These are phyloP conservation scores for Callyntrura guangdongensis DNA, from an alignment of 2,888 invertebrate species.

Conservation along the genomic window DNA sequence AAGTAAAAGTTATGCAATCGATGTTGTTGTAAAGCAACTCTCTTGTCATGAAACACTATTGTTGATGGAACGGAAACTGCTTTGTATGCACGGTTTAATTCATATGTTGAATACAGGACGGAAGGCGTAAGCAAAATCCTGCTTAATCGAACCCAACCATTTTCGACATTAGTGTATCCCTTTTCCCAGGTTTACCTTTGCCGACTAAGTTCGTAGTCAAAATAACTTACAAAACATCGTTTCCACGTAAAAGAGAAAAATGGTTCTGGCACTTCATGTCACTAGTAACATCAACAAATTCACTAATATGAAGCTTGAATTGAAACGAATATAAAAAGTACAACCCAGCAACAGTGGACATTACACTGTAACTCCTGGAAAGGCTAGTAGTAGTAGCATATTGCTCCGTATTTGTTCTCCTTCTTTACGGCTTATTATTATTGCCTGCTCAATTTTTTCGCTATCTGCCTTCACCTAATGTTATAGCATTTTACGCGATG, in stretches of 20 bases:
- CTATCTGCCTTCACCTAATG: not conserved
- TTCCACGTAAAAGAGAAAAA: not conserved
- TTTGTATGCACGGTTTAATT: not conserved
- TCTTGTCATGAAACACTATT: not conserved
- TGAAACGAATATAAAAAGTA: not conserved
- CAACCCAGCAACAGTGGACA: slow-evolving; percentile 43
- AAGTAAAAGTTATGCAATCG: not conserved
- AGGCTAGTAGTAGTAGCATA: not conserved
- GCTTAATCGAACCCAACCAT: not conserved
- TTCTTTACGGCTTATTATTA: slow-evolving; percentile 26
- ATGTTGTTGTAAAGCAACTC: not conserved
- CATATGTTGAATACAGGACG: not conserved
- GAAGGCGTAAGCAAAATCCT: not conserved
- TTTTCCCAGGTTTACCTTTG: not conserved
- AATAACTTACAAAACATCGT: not conserved
- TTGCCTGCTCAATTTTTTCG: slow-evolving; percentile 1
- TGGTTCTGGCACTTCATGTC: slow-evolving; percentile 40
- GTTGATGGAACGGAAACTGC: slow-evolving; percentile 11
- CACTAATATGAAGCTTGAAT: not conserved
- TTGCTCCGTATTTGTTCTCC: not conserved
- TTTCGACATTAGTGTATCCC: not conserved
- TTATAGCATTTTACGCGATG: not conserved
- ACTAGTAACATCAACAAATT: slow-evolving; percentile 42
- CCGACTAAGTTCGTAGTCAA: not conserved
- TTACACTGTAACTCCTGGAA: not conserved